Conservation (phyloP, 2,888 invertebrate genomes). For the Octonoba sinensis region DNA sequence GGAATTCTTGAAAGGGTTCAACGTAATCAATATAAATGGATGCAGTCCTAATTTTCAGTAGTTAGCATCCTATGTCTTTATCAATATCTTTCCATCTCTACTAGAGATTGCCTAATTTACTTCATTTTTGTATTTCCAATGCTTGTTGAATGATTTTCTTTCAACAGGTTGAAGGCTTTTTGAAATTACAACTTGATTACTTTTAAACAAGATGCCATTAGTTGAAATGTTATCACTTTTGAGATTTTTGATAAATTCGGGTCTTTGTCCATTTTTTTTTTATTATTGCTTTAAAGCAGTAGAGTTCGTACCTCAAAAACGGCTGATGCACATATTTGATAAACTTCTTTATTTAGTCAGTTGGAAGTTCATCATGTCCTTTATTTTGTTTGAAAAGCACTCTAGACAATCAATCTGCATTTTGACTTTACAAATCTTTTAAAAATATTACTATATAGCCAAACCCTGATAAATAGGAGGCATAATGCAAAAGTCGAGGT, state of each 20-base stretch:
- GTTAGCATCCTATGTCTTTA: slow-evolving; percentile 5
- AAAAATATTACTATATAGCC: neutral
- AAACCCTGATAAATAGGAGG: slow-evolving; percentile 1
- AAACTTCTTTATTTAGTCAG: neutral
- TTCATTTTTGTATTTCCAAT: slow-evolving; percentile 1
- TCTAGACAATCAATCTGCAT: neutral
- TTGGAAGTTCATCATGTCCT: too few species aligned
- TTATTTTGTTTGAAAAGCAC: neutral
- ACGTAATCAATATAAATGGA: slow-evolving; percentile 16
- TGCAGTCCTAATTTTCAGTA: slow-evolving; percentile 4
- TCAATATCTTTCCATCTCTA: neutral
- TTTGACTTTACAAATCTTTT: neutral
- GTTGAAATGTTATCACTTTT: neutral
- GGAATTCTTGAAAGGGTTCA: slow-evolving; percentile 10
- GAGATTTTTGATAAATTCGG: neutral
- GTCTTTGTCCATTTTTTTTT: neutral
- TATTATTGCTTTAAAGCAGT: neutral
- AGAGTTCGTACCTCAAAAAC: neutral
- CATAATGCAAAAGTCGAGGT: slow-evolving; percentile 1
- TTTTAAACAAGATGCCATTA: neutral
- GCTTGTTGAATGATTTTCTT: neutral
- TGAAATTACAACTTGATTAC: neutral
- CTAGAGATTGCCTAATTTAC: neutral
- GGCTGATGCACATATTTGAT: neutral
- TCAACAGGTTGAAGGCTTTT: neutral